These are phyloP conservation scores for Aurelia sp. DNA, from an alignment of 30 jellyfish, hydroid and myxozoan genomes.

Conservation along the genomic window DNA sequence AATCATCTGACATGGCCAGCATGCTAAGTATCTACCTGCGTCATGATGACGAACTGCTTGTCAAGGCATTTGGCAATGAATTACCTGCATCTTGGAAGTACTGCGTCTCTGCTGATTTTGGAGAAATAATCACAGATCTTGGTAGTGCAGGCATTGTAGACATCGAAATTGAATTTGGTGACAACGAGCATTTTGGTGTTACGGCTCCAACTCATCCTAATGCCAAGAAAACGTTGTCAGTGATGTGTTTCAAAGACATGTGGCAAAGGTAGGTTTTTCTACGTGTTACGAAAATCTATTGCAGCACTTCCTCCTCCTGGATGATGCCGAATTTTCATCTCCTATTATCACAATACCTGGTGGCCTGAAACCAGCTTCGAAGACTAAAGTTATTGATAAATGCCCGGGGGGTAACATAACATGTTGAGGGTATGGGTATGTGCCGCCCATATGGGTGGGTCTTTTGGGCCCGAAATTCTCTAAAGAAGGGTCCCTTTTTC, in stretches of 20 bases:
- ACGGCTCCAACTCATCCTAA: slow-evolving; percentile 14
- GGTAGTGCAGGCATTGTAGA: neutral
- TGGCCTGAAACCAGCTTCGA: too few relatives aligned
- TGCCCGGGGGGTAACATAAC: too few relatives aligned
- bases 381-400: too few relatives aligned
- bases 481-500: too few relatives aligned
- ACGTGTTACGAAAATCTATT: too few relatives aligned
- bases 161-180: slow-evolving; percentile 35
- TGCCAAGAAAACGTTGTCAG: neutral
- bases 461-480: too few relatives aligned
- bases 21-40: slow-evolving; percentile 20
- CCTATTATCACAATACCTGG: too few relatives aligned
- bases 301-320: too few relatives aligned
- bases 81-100: slow-evolving; percentile 52
- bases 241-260: slow-evolving; percentile 27
- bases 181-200: slow-evolving; percentile 7
- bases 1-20: slow-evolving; percentile 21
- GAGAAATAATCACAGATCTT: slow-evolving; percentile 11
- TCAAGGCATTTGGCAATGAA: slow-evolving; percentile 15
- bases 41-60: slow-evolving; percentile 33
- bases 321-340: too few relatives aligned
- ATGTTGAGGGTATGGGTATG: too few relatives aligned
- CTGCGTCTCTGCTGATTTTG: slow-evolving; percentile 12
- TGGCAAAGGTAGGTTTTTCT: slow-evolving; percentile 27
- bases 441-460: too few relatives aligned